These are phyloP conservation scores for Eurypyga helias DNA, from an alignment of 2,113 vertebrate species.

Conservation along the genomic window DNA sequence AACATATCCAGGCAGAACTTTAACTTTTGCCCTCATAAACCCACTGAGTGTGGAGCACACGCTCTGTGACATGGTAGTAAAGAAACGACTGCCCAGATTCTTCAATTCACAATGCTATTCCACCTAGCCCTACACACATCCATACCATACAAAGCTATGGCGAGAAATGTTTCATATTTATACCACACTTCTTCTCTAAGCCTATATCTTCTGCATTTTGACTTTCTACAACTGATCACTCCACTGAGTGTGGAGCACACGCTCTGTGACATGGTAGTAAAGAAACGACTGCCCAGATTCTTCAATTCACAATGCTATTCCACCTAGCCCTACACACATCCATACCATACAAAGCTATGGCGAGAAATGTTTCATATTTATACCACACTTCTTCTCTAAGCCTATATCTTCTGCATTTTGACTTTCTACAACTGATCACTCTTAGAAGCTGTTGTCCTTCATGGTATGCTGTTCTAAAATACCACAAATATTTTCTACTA, in stretches of 20 bases:
- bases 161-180: neutral
- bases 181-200: neutral
- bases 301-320: neutral
- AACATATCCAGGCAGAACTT: neutral
- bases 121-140: neutral
- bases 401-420: neutral
- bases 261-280: too few species aligned
- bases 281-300: neutral
- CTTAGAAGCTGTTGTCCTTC: constrained; percentile 20
- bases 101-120: neutral
- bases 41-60: neutral
- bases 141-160: neutral
- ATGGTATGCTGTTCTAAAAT: constrained; percentile 1
- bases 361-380: neutral
- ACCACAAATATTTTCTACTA: neutral
- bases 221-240: neutral
- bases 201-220: neutral
- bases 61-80: too few species aligned
- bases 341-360: neutral
- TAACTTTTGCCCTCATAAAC: neutral
- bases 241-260: neutral
- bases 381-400: neutral
- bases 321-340: neutral
- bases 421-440: neutral
- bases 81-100: neutral